A percentile compares a stretch with the other conserved stretches of the same genome.
These are phyloP conservation scores for Eufriesea mexicana DNA, from an alignment of 1,140 invertebrate genomes.

Conservation along the genomic window DNA sequence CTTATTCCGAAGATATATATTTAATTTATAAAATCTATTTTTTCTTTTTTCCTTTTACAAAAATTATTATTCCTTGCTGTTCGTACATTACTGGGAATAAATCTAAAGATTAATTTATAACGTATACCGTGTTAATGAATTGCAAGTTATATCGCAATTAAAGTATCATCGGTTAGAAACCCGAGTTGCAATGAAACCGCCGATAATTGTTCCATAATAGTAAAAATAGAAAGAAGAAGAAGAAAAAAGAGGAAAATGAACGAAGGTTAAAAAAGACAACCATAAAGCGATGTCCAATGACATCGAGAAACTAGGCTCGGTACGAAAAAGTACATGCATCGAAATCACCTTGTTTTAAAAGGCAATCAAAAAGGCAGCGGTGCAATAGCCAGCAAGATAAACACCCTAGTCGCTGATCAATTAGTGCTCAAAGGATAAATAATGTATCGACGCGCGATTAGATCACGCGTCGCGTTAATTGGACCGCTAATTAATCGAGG, in stretches of 20 bases:
- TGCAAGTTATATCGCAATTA: too few species aligned
- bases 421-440: constrained; percentile 69
- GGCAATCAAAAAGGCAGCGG: constrained; percentile 37
- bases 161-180: too few species aligned
- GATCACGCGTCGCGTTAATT: constrained; percentile 71
- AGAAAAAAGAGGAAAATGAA: too few species aligned
- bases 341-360: constrained; percentile 15
- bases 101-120: too few species aligned
- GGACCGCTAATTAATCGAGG: constrained; percentile 64
- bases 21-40: too few species aligned
- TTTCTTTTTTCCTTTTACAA: too few species aligned
- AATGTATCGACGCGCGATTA: constrained; percentile 66
- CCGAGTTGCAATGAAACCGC: too few species aligned
- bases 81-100: too few species aligned
- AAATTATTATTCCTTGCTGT: too few species aligned
- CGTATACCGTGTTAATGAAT: too few species aligned
- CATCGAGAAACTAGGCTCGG: not conserved
- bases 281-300: not conserved
- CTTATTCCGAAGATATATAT: too few species aligned
- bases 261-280: not conserved
- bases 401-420: constrained; percentile 63
- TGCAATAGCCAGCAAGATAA: not conserved
- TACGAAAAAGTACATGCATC: not conserved
- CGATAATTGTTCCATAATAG: not conserved
- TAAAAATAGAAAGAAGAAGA: too few species aligned